Percentiles rank a stretch among this genome's conserved stretches.
These are phyloP conservation scores for Hydraecia micacea DNA, from an alignment of 2,888 invertebrate species.

Conservation along the genomic window DNA sequence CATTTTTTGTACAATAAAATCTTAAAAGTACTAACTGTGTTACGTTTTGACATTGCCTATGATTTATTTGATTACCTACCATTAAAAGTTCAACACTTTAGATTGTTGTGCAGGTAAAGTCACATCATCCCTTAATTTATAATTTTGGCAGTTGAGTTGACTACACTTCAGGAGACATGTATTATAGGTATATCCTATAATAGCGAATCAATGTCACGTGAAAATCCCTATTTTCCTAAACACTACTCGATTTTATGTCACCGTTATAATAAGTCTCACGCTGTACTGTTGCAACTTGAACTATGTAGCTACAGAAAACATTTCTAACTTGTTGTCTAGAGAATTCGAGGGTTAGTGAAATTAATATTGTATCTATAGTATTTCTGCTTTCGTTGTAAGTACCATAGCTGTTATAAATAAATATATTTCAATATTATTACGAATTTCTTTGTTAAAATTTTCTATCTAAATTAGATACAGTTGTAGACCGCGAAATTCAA, in stretches of 20 bases:
- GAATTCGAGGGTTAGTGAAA: not conserved
- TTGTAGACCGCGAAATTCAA: too few relatives aligned
- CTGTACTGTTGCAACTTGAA: constrained; percentile 6
- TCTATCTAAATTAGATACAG: not conserved
- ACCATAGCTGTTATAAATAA: constrained; percentile 4
- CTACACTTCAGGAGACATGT: not conserved
- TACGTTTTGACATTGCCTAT: constrained; percentile 47
- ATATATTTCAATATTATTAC: constrained; percentile 27
- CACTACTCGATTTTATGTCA: not conserved
- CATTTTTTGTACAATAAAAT: constrained; percentile 87
- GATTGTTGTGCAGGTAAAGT: constrained; percentile 4
- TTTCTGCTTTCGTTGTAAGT: constrained; percentile 27
- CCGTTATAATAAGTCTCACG: not conserved
- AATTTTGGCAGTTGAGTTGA: not conserved
- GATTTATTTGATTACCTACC: not conserved
- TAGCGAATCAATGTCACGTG: not conserved
- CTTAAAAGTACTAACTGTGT: constrained; percentile 75
- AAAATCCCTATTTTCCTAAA: not conserved
- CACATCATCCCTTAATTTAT: not conserved
- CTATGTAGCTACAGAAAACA: not conserved
- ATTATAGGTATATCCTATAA: not conserved
- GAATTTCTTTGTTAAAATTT: constrained; percentile 1
- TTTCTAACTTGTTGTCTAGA: not conserved
- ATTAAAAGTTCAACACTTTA: constrained; percentile 8
- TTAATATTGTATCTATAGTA: not conserved